Percentiles rank a stretch among this genome's conserved stretches.
phyloP scores from a whole-genome alignment of 2,113 vertebrate genomes.

The Tretioscincus oriximinensis region DNA sequence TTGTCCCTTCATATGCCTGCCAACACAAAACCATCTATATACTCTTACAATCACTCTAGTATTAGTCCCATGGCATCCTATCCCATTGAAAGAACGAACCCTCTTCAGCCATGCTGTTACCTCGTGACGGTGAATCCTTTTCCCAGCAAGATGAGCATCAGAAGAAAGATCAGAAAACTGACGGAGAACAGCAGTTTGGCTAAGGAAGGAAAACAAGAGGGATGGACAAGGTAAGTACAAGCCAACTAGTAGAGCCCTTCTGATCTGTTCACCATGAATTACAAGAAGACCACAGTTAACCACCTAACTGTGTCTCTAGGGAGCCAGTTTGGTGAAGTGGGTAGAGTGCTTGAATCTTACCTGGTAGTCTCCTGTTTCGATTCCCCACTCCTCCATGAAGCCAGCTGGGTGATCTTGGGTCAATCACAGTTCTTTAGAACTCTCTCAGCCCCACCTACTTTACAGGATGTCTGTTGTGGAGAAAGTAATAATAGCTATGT shows the following conservation, averaged over 20 bases:
- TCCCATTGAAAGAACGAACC: neutral
- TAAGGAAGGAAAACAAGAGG: slow-evolving; percentile 41
- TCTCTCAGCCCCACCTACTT: too few species aligned
- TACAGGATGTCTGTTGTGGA: too few species aligned
- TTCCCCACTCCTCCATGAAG: too few species aligned
- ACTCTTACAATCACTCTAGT: neutral
- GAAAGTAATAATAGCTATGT: too few species aligned
- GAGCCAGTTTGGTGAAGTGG: too few species aligned
- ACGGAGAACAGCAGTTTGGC: slow-evolving; percentile 92
- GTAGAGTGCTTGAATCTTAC: too few species aligned
- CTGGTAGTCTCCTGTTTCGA: too few species aligned
- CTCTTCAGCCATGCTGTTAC: slow-evolving; percentile 61
- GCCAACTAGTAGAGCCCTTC: neutral
- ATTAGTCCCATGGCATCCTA: neutral
- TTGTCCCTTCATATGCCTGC: neutral
- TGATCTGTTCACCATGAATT: too few species aligned
- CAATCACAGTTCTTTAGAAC: too few species aligned
- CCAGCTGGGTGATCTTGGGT: too few species aligned
- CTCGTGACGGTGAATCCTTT: slow-evolving; percentile 94
- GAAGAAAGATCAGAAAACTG: slow-evolving; percentile 91
- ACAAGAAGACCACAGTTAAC: too few species aligned
- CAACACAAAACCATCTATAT: neutral
- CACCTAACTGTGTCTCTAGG: too few species aligned
- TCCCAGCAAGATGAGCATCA: slow-evolving; percentile 90
- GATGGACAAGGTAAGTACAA: neutral